Evolutionary conservation across 1,140 invertebrate genomes (phyloP), one percentile per base, ranked within the genome.

Genomic region (Homarus americanus): DNA sequence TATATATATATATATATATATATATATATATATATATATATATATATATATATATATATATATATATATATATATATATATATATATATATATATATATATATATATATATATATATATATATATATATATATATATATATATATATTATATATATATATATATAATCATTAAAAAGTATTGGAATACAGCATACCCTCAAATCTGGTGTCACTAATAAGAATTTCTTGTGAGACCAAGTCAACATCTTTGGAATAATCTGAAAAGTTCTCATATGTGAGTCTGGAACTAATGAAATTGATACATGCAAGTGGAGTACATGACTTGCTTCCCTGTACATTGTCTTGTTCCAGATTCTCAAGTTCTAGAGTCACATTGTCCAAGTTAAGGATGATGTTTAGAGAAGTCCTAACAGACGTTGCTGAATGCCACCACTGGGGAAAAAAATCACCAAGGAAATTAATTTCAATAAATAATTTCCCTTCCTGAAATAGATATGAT

Each of bases 211-310:
- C 98, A 58, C 96, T 96, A 75, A 98, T 96, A 0, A 97, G 94
- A 93, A 99, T 99, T 94, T 99, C 98, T 94, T 97, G 97, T 0
- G 98, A 99, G 0, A 98, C 97, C 4, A 99, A 95, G 95, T 99
- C 98, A 40, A 99, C 96, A 93, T 99, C 98, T 94, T 98, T 97
- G 15, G 97, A 97, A 17, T 97, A 96, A 94, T 99, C 97, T 91
- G 97, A 98, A 93, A 96, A 97, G 1, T 96, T 96, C 93, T 98
- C 97, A 73, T 98, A 96, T 34, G 97, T 96, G 2, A 99, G 94
- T 40, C 96, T 95, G 0, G 98, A 99, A 93, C 97, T 97, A 80
- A 99, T 97, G 94, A 99, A 99, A 94, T 99, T 98, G 82, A 99
- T 96, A 92, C 97, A 97, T 1, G 98, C 97, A 28, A 99, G 94